phyloP scores from a whole-genome alignment of 2,113 vertebrate genomes.

The Caranx melampygus region DNA sequence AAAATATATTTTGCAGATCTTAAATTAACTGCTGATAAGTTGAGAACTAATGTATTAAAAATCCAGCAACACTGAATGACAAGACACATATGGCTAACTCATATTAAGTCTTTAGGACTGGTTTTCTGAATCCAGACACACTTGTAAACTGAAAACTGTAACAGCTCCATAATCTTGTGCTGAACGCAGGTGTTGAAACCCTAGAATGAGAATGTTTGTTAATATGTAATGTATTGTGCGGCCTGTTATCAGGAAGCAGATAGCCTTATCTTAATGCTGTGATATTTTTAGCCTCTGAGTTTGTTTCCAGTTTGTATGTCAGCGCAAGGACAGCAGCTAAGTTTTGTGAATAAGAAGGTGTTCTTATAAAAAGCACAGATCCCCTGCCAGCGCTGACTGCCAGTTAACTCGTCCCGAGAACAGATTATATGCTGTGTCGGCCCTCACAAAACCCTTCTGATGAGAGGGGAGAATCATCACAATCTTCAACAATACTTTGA shows the following conservation, averaged over 20 bases:
- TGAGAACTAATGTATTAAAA: neutral
- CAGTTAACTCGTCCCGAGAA: constrained; percentile 49
- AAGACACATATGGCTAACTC: neutral
- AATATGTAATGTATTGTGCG: constrained; percentile 75
- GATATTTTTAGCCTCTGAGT: constrained; percentile 66
- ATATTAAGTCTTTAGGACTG: neutral
- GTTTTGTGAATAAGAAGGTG: constrained; percentile 45
- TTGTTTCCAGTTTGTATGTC: constrained; percentile 57
- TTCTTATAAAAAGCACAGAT: constrained; percentile 26
- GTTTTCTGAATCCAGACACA: neutral
- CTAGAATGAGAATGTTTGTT: constrained; percentile 60
- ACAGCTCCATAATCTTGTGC: constrained; percentile 3
- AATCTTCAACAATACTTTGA: constrained; percentile 65
- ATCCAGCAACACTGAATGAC: neutral
- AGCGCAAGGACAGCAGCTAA: constrained; percentile 43
- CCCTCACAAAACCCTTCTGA: constrained; percentile 60
- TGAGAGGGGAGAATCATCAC: constrained; percentile 64
- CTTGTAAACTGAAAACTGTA: constrained; percentile 2
- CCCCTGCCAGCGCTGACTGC: constrained; percentile 20
- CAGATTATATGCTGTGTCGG: constrained; percentile 59
- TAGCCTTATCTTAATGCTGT: constrained; percentile 65
- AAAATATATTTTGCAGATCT: neutral
- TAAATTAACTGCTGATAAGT: neutral
- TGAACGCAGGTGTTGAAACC: constrained; percentile 42
- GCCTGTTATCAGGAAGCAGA: constrained; percentile 66